These are phyloP conservation scores for Diachasma alloeum DNA, from an alignment of 1,140 invertebrate species.

Conservation along the genomic window DNA sequence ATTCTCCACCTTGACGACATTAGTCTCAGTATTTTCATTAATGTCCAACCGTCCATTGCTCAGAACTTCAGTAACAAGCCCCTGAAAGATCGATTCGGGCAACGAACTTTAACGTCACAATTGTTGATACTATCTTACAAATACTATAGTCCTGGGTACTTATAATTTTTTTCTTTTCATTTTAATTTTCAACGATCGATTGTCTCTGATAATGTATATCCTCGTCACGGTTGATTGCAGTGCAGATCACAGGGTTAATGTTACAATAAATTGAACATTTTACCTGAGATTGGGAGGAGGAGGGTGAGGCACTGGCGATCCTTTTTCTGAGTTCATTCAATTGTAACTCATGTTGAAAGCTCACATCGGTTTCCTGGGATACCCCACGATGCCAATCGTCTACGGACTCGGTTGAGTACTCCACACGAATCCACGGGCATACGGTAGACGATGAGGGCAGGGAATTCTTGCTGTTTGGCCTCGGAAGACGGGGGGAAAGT, in stretches of 20 bases:
- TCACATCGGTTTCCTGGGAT: slow-evolving; percentile 45
- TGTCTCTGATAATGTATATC: background rate
- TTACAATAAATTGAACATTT: background rate
- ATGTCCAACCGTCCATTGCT: too few relatives aligned
- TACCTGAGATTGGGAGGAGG: slow-evolving; percentile 43
- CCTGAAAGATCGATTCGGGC: too few relatives aligned
- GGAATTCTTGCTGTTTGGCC: slow-evolving; percentile 47
- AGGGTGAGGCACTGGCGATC: slow-evolving; percentile 40
- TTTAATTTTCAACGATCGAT: background rate
- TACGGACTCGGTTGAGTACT: slow-evolving; percentile 50
- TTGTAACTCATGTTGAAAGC: slow-evolving; percentile 53
- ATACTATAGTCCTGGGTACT: background rate
- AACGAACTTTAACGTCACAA: background rate
- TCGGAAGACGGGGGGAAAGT: slow-evolving; percentile 55
- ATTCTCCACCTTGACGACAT: too few relatives aligned
- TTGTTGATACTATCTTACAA: background rate
- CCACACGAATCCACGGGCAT: slow-evolving; percentile 57
- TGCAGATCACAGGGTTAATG: background rate
- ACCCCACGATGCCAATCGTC: slow-evolving; percentile 40
- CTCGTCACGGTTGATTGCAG: background rate
- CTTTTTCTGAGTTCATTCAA: slow-evolving; percentile 53
- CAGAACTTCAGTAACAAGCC: too few relatives aligned
- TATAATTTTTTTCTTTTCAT: background rate
- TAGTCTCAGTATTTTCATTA: too few relatives aligned
- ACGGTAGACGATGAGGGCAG: slow-evolving; percentile 48